Base-by-base conservation (phyloP, 2,888 invertebrate genomes). In the Drosophila engyochracea region DNA sequence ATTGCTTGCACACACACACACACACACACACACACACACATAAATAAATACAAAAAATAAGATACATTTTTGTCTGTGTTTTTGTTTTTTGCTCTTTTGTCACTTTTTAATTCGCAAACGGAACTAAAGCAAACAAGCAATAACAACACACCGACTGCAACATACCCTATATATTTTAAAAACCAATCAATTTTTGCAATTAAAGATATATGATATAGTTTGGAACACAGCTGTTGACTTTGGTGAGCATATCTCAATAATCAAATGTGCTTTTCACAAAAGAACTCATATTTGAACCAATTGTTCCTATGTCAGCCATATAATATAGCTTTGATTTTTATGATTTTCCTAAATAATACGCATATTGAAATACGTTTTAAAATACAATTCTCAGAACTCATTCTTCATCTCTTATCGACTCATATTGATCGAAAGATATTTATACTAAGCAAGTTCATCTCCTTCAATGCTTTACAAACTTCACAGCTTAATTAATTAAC, bases 1-100 rank as follows among this genome's bases (percentile, higher is more conserved):
- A 82, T 75, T 82, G 62, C 66, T 60, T 44, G 47, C 62, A 61
- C 33, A 66, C 31, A 66, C 37, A 41, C 25, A 25, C 28, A 28
- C 25, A 25, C 25, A 28, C 25, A 25, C 25, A 25, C 62, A 61
- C 33, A 66, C 31, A 66, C 33, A 41, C 22, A 41, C 28, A 58
- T 30, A 76, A 71, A 73, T 55, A 67, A 63, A 72, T 39, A 41
- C 9, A n/a, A 9, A 41, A n/a, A 9, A 19, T 64, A 53, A 22
- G 19, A 57, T 57, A 55, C 49, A 73, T 79, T 41, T 53, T n/a
- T n/a, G 16, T 12, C 30, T 53, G 44, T 52, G 53, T 49, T 61
- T 41, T 39, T 30, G 10, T 41, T 62, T 75, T 22, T 19, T 39
- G 58, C 12, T 14, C 33, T 22, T 39, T 55, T 69, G 39, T 67